Conservation (phyloP, 2,113 vertebrate species). For the Phalacrocorax carbo region DNA sequence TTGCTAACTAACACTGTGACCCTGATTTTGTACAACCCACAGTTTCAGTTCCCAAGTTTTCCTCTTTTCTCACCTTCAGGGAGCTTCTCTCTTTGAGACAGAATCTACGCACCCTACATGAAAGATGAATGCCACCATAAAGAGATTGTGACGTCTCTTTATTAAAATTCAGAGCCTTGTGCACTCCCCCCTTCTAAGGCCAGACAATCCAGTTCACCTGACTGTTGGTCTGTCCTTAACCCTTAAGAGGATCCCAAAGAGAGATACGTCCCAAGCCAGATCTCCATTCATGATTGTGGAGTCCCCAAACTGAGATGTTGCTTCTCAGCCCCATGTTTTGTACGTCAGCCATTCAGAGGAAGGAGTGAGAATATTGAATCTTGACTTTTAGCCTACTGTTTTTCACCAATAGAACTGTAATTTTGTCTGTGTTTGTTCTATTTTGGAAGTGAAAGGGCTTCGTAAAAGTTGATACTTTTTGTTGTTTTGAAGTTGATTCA, state of each 20-base stretch:
- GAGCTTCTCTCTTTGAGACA: neutral
- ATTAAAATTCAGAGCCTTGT: rapidly evolving
- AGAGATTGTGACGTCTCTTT: neutral
- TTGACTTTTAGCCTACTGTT: neutral
- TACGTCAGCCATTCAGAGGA: neutral
- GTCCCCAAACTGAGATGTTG: neutral
- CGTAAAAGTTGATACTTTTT: neutral
- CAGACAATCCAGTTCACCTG: neutral
- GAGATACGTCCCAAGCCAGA: neutral
- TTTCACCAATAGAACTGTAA: neutral
- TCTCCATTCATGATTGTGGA: rapidly evolving
- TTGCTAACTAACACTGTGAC: neutral
- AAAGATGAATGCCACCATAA: neutral
- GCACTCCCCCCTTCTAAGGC: neutral
- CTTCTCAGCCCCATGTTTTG: neutral
- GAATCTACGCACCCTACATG: neutral
- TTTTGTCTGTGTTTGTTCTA: neutral
- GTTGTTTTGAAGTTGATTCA: neutral
- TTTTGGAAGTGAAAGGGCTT: neutral
- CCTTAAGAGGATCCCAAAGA: neutral
- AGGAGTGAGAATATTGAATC: neutral
- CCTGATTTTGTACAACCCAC: neutral
- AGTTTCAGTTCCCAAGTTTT: neutral
- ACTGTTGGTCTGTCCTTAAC: neutral
- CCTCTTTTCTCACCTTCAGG: neutral